phyloP scores from a whole-genome alignment of 1,140 invertebrate genomes.

The Leguminivora glycinivorella region DNA sequence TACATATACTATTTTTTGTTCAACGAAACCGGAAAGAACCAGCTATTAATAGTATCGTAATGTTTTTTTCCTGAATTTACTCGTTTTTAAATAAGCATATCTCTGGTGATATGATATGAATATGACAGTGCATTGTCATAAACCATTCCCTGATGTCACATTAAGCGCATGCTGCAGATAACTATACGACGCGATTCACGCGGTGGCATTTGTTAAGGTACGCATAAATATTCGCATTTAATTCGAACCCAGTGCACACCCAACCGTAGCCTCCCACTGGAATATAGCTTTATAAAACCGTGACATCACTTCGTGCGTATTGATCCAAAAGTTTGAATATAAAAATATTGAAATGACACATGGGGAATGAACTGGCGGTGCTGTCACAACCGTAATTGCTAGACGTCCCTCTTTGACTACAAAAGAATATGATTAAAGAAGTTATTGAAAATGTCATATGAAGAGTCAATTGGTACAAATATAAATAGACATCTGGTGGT shows the following conservation, averaged over 20 bases:
- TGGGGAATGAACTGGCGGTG: neutral
- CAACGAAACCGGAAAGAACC: too few relatives aligned
- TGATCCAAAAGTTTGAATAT: conserved; percentile 2
- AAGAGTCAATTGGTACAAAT: neutral
- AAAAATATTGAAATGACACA: conserved; percentile 9
- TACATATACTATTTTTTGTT: too few relatives aligned
- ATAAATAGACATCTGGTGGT: neutral
- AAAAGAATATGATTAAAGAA: neutral
- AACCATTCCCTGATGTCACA: too few relatives aligned
- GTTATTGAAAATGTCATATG: neutral
- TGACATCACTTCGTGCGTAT: conserved; percentile 31
- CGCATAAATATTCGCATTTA: conserved; percentile 27
- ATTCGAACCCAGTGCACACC: conserved; percentile 26
- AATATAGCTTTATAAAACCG: conserved; percentile 32
- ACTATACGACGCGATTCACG: neutral
- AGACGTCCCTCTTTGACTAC: neutral
- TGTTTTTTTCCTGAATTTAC: too few relatives aligned
- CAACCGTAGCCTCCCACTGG: conserved; percentile 33
- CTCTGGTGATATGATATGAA: too few relatives aligned
- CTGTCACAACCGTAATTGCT: neutral
- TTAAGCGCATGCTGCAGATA: too few relatives aligned
- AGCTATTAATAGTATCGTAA: too few relatives aligned
- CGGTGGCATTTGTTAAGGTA: neutral
- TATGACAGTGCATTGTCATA: too few relatives aligned
- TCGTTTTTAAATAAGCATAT: too few relatives aligned